Base-by-base conservation (phyloP, 2,113 vertebrate species). In the Fulica atra region DNA sequence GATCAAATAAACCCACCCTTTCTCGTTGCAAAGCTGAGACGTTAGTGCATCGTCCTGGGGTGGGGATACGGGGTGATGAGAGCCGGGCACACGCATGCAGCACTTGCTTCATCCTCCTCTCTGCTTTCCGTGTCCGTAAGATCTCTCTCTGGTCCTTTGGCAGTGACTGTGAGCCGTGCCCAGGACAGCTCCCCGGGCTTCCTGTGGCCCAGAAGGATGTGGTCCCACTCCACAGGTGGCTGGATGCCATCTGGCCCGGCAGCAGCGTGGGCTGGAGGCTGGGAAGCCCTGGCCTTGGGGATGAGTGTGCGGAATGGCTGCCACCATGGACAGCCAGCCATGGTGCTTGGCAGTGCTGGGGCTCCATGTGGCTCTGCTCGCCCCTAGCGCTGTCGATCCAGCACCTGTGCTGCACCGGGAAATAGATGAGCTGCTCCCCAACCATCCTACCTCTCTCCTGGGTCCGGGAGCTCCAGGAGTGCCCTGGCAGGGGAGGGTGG, bases 391-490 rank as follows among this genome's bases (percentile, higher is more conserved):
- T 3, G 20, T 18, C 6, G 3, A 13, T 40, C 42, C 65, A 21
- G 29, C 18, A 8, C 44, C 44, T 44, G 16, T 18, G 44, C 44
- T 44, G 44, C 16, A 15, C 42, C 6, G 16, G 42, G 42, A 44
- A 44, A 44, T 44, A 44, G 5, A 44, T 44, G 74, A 36, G 18
- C 50, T 28, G 48, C 31, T 3, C 61, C 25, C 33, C 21, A 23
- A 4, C 19, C 7, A 13, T 33, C 13, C 56, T 36, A 11, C 44
- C 7, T 1, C 10, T 26, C 42, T 17, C 11, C 23, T 23, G 18
- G 1, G 5, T 7, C 12, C 3, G 1, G 28, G 42, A 59, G 42
- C 65, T 13, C 66, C 21, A 35, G 29, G 6, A 0, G 36, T 14
- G 54, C 4, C 11, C 1, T 4, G 31, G 23, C 36, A 3, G 31